phyloP scores from a whole-genome alignment of 1,140 invertebrate genomes.

The Chelonus insularis region DNA sequence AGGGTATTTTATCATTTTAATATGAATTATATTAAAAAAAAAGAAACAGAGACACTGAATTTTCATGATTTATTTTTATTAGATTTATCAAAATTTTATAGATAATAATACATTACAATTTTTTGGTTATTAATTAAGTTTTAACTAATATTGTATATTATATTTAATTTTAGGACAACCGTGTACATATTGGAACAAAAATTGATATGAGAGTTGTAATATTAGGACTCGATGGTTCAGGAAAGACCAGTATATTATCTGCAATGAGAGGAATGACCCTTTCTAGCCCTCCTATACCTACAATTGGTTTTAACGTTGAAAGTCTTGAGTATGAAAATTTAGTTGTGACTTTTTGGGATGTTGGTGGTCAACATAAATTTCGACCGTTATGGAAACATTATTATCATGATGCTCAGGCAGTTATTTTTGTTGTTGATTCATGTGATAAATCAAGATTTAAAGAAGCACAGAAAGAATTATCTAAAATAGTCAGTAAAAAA shows the following conservation, averaged over 20 bases:
- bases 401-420: conserved; percentile 63
- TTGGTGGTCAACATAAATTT: conserved; percentile 65
- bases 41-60: too few species aligned
- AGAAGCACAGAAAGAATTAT: conserved; percentile 62
- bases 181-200: conserved; percentile 68
- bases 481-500: conserved; percentile 61
- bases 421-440: conserved; percentile 65
- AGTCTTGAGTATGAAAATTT: conserved; percentile 66
- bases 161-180: too few species aligned
- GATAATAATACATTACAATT: too few species aligned
- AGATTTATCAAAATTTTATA: too few species aligned
- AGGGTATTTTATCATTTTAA: conserved; percentile 53
- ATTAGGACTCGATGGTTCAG: conserved; percentile 62
- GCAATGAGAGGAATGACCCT: conserved; percentile 64
- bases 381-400: conserved; percentile 66
- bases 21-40: not conserved
- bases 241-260: conserved; percentile 69
- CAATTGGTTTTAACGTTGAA: conserved; percentile 68
- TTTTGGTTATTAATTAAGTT: too few species aligned
- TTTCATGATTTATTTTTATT: too few species aligned
- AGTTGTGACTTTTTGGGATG: conserved; percentile 66
- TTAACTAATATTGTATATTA: too few species aligned
- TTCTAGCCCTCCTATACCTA: conserved; percentile 55
- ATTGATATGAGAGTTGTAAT: conserved; percentile 69
- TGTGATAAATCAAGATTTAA: conserved; percentile 58